Conservation (phyloP, 2,888 invertebrate species). For the Bombylius major region DNA sequence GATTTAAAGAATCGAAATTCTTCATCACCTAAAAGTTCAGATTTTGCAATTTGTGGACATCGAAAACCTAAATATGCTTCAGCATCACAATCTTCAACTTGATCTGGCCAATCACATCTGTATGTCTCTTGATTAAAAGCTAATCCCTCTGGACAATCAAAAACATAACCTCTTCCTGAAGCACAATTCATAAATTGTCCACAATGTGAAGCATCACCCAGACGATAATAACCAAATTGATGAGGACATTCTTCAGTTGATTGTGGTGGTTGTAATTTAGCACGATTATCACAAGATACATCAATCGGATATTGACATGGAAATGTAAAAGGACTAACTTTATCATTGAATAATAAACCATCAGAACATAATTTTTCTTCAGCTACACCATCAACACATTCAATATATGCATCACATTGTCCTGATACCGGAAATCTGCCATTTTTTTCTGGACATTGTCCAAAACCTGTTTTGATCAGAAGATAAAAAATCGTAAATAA, state of each 20-base stretch:
- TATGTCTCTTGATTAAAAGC: conserved; percentile 61
- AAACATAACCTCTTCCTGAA: conserved; percentile 57
- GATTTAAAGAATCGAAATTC: conserved; percentile 38
- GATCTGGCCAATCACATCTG: conserved; percentile 80
- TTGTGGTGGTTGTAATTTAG: conserved; percentile 41
- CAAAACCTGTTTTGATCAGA: conserved; percentile 19
- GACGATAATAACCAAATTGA: conserved; percentile 67
- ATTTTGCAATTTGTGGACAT: conserved; percentile 51
- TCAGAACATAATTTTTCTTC: conserved; percentile 71
- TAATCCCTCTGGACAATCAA: conserved; percentile 72
- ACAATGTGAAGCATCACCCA: conserved; percentile 55
- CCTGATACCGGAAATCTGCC: conserved; percentile 53
- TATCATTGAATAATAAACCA: conserved; percentile 65
- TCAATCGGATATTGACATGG: conserved; percentile 79
- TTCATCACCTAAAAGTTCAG: conserved; percentile 32
- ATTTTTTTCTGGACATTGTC: conserved; percentile 51
- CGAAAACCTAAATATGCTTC: conserved; percentile 66
- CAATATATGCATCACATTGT: conserved; percentile 63
- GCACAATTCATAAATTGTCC: conserved; percentile 74
- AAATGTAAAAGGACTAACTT: conserved; percentile 50
- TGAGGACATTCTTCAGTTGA: conserved; percentile 70
- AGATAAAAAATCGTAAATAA: background rate
- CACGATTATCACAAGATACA: conserved; percentile 58
- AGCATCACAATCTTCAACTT: conserved; percentile 65
- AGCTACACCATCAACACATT: conserved; percentile 58